Evolutionary conservation across 2,797 vertebrate species (phyloP), one percentile per base, ranked within the genome.

Genomic region (Sylvilagus floridanus): DNA sequence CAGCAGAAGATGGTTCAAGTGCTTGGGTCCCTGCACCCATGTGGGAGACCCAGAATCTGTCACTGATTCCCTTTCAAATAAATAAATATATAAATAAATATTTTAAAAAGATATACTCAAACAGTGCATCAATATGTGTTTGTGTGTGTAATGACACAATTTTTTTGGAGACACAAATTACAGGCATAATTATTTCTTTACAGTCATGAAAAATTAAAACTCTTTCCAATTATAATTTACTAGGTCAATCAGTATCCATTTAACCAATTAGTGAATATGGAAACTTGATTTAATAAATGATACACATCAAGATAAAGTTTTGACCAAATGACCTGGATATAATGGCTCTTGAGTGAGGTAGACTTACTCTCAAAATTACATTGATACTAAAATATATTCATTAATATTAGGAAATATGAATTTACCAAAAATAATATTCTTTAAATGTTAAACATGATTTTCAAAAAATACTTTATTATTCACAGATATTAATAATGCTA

Each of bases 251-350:
- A 68, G 37, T 76, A 81, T 26, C 28, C 37, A 83, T 78, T 57
- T 9, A 82, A 54, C 4, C 17, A 92, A 76, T 77, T 91, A 72
- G 10, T 19, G 76, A 32, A 77, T 5, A 57, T 16, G 26, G 14
- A 94, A 93, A 71, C 28, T 79, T 62, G 35, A 86, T 71, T 85
- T 86, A 88, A 82, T 85, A 83, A 57, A 35, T 78, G 12, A 82
- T 14, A 91, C 32, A 69, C 82, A 50, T 60, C 42, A 83, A 83
- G 47, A 83, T 16, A 88, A 90, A 79, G 3, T 88, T 86, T 87
- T 69, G 24, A 87, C 63, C 21, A 93, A 68, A 88, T 10, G 4
- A 57, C 21, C 6, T 72, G 2, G 7, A 26, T 81, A 79, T 42
- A 93, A 84, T 52, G 7, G 35, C 7, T 66, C 19, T 88, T 88